Percentiles rank a stretch among this genome's conserved stretches.
These are phyloP conservation scores for Hippocampus kuda DNA, from an alignment of 2,797 vertebrate genomes.

Conservation along the genomic window DNA sequence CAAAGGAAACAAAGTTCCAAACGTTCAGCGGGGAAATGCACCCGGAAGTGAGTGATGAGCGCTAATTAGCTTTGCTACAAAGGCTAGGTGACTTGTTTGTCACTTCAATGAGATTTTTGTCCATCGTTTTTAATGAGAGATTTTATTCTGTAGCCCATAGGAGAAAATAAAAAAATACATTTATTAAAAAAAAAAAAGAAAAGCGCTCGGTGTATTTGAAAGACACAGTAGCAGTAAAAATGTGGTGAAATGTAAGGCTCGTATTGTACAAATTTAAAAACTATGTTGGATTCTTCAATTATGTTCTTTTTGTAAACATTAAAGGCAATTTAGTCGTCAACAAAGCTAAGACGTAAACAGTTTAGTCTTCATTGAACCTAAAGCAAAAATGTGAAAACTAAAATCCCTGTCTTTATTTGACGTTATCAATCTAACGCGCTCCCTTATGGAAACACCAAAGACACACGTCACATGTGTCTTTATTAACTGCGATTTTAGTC, in stretches of 20 bases:
- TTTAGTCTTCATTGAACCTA: no score
- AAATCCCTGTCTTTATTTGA: neutral
- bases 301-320: neutral
- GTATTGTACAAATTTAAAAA: neutral
- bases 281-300: neutral
- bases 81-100: neutral
- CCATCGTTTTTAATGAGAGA: neutral
- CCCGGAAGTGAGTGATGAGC: neutral
- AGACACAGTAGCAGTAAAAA: neutral
- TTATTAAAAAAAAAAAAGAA: no score
- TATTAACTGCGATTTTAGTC: neutral
- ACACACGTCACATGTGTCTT: neutral
- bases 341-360: neutral
- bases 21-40: neutral
- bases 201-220: neutral
- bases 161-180: neutral
- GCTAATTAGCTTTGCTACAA: constrained; percentile 1
- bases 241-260: neutral
- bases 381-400: neutral
- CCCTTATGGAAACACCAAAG: neutral
- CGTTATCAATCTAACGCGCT: neutral
- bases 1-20: neutral
- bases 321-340: neutral
- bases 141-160: neutral
- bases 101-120: neutral